Evolutionary conservation across 2,113 vertebrate species (phyloP).

Genomic region (Vombatus ursinus): DNA sequence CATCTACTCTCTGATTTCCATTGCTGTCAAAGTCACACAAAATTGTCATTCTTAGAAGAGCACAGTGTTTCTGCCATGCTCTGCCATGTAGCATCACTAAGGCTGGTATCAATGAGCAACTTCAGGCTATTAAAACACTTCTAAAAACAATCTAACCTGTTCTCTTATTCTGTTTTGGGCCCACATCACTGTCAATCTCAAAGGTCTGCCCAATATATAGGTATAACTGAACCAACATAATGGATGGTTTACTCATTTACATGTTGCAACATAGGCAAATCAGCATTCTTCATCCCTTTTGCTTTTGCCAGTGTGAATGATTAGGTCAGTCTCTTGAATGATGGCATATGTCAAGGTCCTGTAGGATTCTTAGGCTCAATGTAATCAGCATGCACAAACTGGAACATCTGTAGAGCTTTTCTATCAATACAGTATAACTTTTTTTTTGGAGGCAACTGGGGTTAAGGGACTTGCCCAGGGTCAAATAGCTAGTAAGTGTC

Average conservation of each 20-base stretch:
- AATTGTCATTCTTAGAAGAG: neutral
- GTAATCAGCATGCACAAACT: neutral
- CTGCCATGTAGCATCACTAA: neutral
- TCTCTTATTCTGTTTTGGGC: neutral
- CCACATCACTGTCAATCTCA: neutral
- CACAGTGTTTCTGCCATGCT: neutral
- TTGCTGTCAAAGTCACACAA: neutral
- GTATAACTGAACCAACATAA: neutral
- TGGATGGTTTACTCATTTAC: neutral
- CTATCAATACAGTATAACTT: neutral
- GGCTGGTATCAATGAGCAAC: neutral
- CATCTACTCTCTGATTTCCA: neutral
- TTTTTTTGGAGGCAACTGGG: neutral
- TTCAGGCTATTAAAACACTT: neutral
- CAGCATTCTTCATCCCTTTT: neutral
- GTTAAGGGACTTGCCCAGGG: neutral
- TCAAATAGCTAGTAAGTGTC: neutral
- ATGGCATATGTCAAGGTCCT: neutral
- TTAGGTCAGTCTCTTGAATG: neutral
- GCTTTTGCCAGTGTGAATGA: neutral
- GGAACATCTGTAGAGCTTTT: neutral
- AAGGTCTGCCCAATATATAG: neutral
- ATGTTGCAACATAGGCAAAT: neutral
- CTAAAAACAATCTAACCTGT: neutral
- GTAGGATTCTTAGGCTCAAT: neutral